Percentiles rank a stretch among this genome's conserved stretches.
phyloP scores from a whole-genome alignment of 2,113 vertebrate genomes.

The Cygnus atratus region DNA sequence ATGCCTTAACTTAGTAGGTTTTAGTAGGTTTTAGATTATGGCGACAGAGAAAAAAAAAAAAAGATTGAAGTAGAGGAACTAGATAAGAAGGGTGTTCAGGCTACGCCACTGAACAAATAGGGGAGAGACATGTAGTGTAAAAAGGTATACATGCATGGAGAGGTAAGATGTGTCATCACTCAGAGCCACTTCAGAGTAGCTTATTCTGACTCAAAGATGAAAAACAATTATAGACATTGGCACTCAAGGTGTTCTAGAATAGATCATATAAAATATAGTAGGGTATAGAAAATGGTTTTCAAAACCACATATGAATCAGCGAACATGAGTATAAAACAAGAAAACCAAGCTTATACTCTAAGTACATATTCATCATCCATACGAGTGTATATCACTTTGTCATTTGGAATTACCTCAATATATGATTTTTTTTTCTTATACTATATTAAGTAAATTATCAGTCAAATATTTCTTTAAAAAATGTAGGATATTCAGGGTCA shows the following conservation, averaged over 20 bases:
- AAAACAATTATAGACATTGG: neutral
- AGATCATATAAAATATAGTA: neutral
- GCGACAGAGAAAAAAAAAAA: neutral
- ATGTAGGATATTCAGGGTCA: neutral
- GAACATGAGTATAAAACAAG: neutral
- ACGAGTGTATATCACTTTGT: neutral
- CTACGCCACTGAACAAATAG: neutral
- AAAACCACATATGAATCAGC: neutral
- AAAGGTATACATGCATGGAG: neutral
- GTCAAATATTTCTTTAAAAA: neutral
- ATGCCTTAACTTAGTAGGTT: neutral
- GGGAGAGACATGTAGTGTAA: neutral
- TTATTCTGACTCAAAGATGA: neutral
- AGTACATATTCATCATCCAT: neutral
- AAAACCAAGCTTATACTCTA: neutral
- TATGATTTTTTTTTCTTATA: neutral
- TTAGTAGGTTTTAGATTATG: neutral
- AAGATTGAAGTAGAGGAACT: neutral
- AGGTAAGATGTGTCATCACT: neutral
- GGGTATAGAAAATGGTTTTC: neutral
- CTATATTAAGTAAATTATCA: neutral
- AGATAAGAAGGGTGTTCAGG: neutral
- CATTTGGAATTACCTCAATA: neutral
- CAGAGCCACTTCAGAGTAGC: neutral
- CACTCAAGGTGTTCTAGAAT: neutral